These are phyloP conservation scores for Lochmaea crataegi DNA, from an alignment of 2,888 invertebrate genomes.

Conservation along the genomic window DNA sequence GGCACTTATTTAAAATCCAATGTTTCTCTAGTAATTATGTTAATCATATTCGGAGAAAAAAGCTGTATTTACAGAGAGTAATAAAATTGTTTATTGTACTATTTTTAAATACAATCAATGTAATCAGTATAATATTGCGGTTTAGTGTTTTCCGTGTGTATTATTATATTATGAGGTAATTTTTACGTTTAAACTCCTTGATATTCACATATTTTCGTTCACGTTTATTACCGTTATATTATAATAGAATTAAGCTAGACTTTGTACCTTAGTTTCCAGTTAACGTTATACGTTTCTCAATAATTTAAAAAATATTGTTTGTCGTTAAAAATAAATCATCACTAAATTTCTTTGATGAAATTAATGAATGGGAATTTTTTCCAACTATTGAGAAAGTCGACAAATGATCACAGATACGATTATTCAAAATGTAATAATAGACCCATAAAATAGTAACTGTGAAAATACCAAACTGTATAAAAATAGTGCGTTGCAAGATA, in stretches of 20 bases:
- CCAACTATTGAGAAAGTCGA: too few species aligned
- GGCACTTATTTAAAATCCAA: too few species aligned
- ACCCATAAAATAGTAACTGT: too few species aligned
- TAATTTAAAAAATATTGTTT: neutral
- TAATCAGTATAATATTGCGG: neutral
- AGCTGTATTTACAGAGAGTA: too few species aligned
- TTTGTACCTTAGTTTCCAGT: neutral
- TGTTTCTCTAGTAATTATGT: too few species aligned
- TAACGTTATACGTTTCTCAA: neutral
- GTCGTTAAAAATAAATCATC: neutral
- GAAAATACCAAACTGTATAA: too few species aligned
- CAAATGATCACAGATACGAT: too few species aligned
- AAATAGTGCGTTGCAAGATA: too few species aligned
- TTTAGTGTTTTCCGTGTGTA: neutral
- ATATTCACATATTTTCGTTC: neutral
- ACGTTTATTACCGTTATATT: neutral
- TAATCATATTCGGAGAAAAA: too few species aligned
- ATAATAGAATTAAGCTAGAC: neutral
- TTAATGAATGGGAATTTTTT: neutral
- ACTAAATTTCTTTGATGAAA: neutral
- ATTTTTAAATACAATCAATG: neutral
- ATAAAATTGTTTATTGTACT: too few species aligned
- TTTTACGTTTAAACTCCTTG: neutral
- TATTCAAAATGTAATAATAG: too few species aligned
- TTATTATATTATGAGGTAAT: neutral